Conservation (phyloP, 2,888 invertebrate species). For the Lagria hirta region DNA sequence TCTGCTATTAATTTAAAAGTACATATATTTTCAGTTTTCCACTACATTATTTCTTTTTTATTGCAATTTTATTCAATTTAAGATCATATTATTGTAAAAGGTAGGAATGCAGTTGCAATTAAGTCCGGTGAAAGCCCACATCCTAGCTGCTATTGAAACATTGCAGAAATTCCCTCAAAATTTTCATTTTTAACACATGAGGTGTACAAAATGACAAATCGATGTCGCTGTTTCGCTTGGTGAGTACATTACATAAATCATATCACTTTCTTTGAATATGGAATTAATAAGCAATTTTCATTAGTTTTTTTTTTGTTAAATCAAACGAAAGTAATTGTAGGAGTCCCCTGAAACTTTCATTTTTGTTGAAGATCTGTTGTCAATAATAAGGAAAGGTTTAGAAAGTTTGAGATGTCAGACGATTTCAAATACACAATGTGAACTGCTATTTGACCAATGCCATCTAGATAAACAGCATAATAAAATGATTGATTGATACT, state of each 20-base stretch:
- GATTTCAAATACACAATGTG: neutral
- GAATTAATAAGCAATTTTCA: constrained; percentile 20
- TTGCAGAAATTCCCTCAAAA: constrained; percentile 5
- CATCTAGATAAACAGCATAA: neutral
- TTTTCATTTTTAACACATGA: constrained; percentile 10
- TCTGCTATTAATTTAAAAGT: no score
- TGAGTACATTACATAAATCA: constrained; percentile 17
- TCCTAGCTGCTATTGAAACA: constrained; percentile 4
- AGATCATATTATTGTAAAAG: no score
- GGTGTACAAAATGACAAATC: constrained; percentile 22
- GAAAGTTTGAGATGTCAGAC: constrained; percentile 18
- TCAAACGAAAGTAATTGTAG: constrained; percentile 13
- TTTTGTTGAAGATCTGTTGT: constrained; percentile 8
- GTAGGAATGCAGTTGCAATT: constrained; percentile 11
- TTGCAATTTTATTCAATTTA: no score
- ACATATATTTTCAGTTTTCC: no score
- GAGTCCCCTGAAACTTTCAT: constrained; percentile 20
- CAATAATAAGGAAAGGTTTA: constrained; percentile 16
- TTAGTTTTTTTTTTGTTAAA: constrained; percentile 5
- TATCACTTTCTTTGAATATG: constrained; percentile 20
- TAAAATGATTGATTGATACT: no score
- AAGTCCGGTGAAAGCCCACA: constrained; percentile 9
- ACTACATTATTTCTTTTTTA: no score
- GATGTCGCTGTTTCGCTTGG: constrained; percentile 16
- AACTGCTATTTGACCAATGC: neutral